Percentiles rank a stretch among this genome's conserved stretches.
phyloP scores from a whole-genome alignment of 2,113 vertebrate genomes.

The Nyctereutes procyonoides region DNA sequence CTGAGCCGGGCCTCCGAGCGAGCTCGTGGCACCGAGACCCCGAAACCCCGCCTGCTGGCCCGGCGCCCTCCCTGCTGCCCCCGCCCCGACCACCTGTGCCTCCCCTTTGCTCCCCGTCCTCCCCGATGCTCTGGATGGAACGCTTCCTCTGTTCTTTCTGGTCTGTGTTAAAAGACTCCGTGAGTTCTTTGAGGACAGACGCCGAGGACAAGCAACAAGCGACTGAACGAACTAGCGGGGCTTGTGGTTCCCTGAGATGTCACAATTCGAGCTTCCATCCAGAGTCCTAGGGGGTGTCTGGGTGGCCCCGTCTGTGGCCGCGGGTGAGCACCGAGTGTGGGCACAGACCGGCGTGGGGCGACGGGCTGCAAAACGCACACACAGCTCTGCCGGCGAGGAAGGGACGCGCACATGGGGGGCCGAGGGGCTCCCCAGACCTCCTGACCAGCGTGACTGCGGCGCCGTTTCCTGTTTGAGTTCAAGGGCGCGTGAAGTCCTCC shows the following conservation, averaged over 20 bases:
- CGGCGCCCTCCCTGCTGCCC: background rate
- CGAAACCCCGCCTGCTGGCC: background rate
- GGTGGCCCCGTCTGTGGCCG: fast-evolving
- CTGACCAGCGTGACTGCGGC: no score
- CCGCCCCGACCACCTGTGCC: background rate
- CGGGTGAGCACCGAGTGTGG: no score
- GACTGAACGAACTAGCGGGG: fast-evolving
- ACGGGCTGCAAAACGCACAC: fast-evolving
- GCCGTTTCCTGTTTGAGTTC: background rate
- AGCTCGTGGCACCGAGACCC: no score
- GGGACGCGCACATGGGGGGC: no score
- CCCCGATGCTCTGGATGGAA: background rate
- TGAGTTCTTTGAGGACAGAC: no score
- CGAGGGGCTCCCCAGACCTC: fast-evolving
- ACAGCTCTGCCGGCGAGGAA: no score
- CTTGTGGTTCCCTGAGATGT: background rate
- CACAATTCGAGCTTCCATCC: background rate
- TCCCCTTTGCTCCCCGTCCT: no score
- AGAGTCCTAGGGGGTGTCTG: background rate
- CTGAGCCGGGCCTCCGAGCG: background rate
- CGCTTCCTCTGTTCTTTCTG: background rate
- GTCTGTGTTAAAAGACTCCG: background rate
- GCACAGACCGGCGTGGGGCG: no score
- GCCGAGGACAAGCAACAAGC: no score
- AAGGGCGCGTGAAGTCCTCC: background rate